Conservation (phyloP, 2,888 invertebrate genomes). For the Phasia obesa region DNA sequence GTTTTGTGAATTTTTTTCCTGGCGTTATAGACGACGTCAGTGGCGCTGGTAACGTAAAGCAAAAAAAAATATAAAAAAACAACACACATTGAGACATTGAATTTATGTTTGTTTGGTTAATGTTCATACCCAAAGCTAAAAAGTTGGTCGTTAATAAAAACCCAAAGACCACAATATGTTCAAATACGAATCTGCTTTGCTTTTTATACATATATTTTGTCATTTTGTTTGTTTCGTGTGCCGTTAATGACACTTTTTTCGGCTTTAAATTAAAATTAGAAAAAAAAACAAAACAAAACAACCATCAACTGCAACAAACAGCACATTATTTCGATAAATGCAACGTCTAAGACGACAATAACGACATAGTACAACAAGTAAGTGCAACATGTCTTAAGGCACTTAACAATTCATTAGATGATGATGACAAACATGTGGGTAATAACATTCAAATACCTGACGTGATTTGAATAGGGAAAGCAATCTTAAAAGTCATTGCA, state of each 20-base stretch:
- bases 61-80: neutral
- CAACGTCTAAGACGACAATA: conserved; percentile 36
- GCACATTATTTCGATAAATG: conserved; percentile 57
- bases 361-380: conserved; percentile 53
- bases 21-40: conserved; percentile 46
- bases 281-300: conserved; percentile 1
- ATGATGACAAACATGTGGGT: conserved; percentile 70
- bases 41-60: conserved; percentile 57
- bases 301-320: conserved; percentile 61
- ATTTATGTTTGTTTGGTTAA: conserved; percentile 72
- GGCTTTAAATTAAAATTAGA: conserved; percentile 29
- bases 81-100: conserved; percentile 56
- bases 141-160: conserved; percentile 68
- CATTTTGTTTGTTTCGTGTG: conserved; percentile 72
- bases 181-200: neutral
- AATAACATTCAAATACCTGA: conserved; percentile 40
- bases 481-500: neutral
- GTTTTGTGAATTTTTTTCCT: conserved; percentile 21
- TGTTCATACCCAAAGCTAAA: conserved; percentile 71
- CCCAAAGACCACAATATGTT: neutral
- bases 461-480: conserved; percentile 12
- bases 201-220: conserved; percentile 34
- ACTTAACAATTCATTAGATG: conserved; percentile 80
- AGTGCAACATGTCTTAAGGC: conserved; percentile 73
- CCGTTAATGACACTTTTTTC: conserved; percentile 74